A percentile compares a stretch with the other conserved stretches of the same genome.
These are phyloP conservation scores for Pelecanus crispus DNA, from an alignment of 2,113 vertebrate species.

Conservation along the genomic window DNA sequence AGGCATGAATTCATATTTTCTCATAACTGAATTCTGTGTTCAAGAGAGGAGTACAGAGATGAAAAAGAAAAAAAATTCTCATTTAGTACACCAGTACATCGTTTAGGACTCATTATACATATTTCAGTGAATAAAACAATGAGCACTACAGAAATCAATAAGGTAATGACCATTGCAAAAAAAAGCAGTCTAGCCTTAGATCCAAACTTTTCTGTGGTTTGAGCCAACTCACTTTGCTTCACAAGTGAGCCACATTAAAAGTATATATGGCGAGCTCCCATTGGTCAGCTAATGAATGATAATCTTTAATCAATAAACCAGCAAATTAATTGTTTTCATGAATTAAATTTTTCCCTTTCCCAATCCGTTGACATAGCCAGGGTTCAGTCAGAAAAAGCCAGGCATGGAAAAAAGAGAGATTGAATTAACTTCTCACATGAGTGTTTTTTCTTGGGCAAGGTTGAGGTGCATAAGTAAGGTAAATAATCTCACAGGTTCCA, in stretches of 20 bases:
- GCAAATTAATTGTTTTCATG: background rate
- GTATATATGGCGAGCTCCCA: background rate
- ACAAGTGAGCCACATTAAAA: background rate
- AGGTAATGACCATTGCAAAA: background rate
- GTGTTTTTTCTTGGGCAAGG: background rate
- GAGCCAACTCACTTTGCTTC: background rate
- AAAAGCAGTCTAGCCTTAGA: background rate
- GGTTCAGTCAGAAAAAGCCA: background rate
- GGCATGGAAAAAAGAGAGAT: background rate
- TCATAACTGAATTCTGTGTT: background rate
- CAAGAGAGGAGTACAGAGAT: background rate
- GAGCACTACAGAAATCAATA: background rate
- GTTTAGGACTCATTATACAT: background rate
- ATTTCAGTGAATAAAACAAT: background rate
- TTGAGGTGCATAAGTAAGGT: background rate
- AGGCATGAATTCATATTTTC: background rate
- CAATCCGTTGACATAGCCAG: background rate
- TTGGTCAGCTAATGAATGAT: background rate
- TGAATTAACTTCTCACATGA: background rate
- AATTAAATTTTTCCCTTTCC: background rate
- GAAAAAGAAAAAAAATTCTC: background rate
- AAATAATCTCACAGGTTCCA: background rate
- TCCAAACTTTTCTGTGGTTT: background rate
- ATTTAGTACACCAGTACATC: background rate
- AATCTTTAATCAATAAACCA: background rate